Evolutionary conservation across 2,797 vertebrate species (phyloP), one percentile per base, ranked within the genome.

Genomic region (Spondyliosoma cantharus): DNA sequence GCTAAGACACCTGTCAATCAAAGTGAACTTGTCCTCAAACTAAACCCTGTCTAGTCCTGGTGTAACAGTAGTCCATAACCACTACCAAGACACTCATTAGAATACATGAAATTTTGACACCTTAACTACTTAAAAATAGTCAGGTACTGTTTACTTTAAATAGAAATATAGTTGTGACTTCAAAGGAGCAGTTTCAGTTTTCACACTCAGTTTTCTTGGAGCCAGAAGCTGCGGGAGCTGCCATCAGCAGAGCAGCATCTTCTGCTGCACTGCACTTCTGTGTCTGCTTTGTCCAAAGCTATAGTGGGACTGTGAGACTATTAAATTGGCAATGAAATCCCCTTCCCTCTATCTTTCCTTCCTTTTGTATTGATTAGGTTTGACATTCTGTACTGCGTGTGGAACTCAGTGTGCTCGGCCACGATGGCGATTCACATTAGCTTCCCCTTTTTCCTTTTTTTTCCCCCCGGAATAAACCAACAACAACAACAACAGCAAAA

Each of bases 151-250:
- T 46, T 16, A 16, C 45, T 46, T 6, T 16, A 46, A 46, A 46
- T 46, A 46, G 45, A 16, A 46, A 46, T 5, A 49, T 6, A n/a
- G 8, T 42, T 42, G 16, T 20, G 22, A 70, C 43, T 49, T 70
- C 0, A 25, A 37, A 32, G 29, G 27, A 7, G 15, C 17, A 27
- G 67, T 60, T 52, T 19, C 5, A 48, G 53, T 37, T 37, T 37
- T 37, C 42, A 49, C 49, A 56, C 63, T 27, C 27, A 49, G 16
- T 67, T 72, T 61, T 60, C n/a, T 37, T 3, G n/a, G 25, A 54
- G 37, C n/a, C 11, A 15, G 53, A 14, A 59, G 46, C 25, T 17
- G 37, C 37, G 7, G 37, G 9, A n/a, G 42, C 37, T 16, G 54
- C 45, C 13, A 46, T 69, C 46, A 69, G 53, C 2, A 22, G 42